Percentiles rank a stretch among this genome's conserved stretches.
Conservation (phyloP, 2,888 invertebrate species). For the Agrochola lychnidis region DNA sequence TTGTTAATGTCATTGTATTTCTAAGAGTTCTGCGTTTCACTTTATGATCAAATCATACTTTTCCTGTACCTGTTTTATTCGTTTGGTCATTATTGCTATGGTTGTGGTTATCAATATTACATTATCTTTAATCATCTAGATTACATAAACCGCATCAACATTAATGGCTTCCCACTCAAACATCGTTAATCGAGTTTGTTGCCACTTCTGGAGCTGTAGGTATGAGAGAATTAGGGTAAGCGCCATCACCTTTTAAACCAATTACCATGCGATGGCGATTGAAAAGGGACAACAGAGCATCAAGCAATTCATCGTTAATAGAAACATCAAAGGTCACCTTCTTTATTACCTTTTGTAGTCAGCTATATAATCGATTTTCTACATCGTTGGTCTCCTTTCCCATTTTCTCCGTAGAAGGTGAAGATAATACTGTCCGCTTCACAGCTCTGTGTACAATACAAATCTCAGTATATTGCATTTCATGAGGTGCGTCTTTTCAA, state of each 20-base stretch:
- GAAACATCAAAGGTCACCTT: constrained; percentile 75
- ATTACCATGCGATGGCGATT: constrained; percentile 39
- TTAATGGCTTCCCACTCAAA: neutral
- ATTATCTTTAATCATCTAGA: neutral
- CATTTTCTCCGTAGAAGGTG: constrained; percentile 76
- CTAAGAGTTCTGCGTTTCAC: neutral
- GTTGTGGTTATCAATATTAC: neutral
- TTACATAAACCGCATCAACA: neutral
- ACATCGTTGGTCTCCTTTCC: constrained; percentile 74
- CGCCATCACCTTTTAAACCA: constrained; percentile 7
- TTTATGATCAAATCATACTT: neutral
- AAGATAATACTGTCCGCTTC: constrained; percentile 71
- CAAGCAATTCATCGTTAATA: constrained; percentile 67
- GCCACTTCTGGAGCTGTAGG: neutral
- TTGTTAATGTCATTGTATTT: neutral
- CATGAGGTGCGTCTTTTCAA: constrained; percentile 56
- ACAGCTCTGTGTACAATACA: constrained; percentile 62
- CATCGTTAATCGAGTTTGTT: neutral
- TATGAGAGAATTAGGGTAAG: constrained; percentile 2
- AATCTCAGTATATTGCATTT: constrained; percentile 65
- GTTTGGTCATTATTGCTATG: neutral
- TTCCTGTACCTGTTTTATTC: neutral
- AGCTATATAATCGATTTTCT: constrained; percentile 84
- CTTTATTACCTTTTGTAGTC: constrained; percentile 78
- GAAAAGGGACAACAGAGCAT: constrained; percentile 38